These are phyloP conservation scores for Vanessa tameamea DNA, from an alignment of 1,140 invertebrate genomes.

Conservation along the genomic window DNA sequence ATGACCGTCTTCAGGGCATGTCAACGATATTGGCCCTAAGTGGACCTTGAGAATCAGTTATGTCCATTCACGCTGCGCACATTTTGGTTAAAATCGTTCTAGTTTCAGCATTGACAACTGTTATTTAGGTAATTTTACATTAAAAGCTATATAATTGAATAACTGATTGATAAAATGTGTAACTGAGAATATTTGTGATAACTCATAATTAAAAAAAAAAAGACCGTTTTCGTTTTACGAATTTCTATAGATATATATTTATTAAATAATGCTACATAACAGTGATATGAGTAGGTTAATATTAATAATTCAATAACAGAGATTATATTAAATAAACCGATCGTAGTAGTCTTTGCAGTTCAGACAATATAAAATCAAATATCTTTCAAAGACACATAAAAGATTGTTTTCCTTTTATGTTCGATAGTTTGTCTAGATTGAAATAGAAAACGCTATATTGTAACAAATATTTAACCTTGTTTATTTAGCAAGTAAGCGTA, in stretches of 20 bases:
- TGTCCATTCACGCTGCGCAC: conserved; percentile 13
- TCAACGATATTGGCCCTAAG: conserved; percentile 43
- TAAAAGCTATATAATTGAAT: too few species aligned
- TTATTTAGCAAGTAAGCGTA: conserved; percentile 22
- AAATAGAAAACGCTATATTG: conserved; percentile 28
- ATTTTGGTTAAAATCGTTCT: background rate
- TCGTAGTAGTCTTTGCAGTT: background rate
- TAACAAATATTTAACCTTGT: conserved; percentile 17
- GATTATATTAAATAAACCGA: conserved; percentile 2
- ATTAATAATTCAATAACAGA: background rate
- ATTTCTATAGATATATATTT: background rate
- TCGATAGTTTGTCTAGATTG: conserved; percentile 23
- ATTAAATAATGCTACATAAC: background rate
- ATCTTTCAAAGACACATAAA: conserved; percentile 4
- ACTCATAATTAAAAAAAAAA: too few species aligned
- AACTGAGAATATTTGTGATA: too few species aligned
- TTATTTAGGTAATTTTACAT: too few species aligned
- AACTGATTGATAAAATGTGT: too few species aligned
- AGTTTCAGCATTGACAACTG: background rate
- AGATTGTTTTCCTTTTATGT: conserved; percentile 19
- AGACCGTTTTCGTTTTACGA: background rate
- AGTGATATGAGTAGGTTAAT: background rate
- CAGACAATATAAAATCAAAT: conserved; percentile 19
- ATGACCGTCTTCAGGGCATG: conserved; percentile 42
- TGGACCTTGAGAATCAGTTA: conserved; percentile 39